phyloP scores from a whole-genome alignment of 1,140 invertebrate species.

The Nixonia krombeini region DNA sequence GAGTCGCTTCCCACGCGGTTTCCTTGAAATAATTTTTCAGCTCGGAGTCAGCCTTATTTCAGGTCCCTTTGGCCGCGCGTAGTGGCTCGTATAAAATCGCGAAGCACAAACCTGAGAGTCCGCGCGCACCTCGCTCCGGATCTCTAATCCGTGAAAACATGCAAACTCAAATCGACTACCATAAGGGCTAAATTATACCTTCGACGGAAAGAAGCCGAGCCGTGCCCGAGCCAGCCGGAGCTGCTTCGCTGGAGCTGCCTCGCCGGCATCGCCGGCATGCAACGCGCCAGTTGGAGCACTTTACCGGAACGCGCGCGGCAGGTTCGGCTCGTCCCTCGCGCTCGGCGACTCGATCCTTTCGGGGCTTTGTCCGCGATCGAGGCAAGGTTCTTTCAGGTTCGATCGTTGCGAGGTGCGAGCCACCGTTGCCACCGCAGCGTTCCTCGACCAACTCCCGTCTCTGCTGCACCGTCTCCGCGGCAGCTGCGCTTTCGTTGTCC shows the following conservation, averaged over 20 bases:
- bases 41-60: conserved; percentile 14
- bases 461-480: too few relatives aligned
- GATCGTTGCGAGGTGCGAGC: not conserved
- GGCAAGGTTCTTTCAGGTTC: not conserved
- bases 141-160: conserved; percentile 36
- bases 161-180: conserved; percentile 23
- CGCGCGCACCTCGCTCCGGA: not conserved
- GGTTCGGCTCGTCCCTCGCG: not conserved
- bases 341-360: conserved; percentile 6
- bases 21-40: conserved; percentile 27
- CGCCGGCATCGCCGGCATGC: conserved; percentile 10
- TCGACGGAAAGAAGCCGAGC: too few relatives aligned
- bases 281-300: conserved; percentile 1
- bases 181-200: conserved; percentile 35
- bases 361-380: not conserved
- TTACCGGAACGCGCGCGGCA: conserved; percentile 6
- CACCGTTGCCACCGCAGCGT: conserved; percentile 8
- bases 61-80: conserved; percentile 16
- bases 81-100: conserved; percentile 29
- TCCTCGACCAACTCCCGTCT: too few relatives aligned
- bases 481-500: too few relatives aligned
- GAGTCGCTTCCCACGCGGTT: conserved; percentile 27
- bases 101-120: conserved; percentile 1
- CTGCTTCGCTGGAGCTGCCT: too few relatives aligned
- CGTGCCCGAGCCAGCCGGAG: too few relatives aligned